Percentiles rank a stretch among this genome's conserved stretches.
These are phyloP conservation scores for Drosophila kepulauana DNA, from an alignment of 1,140 invertebrate species.

Conservation along the genomic window DNA sequence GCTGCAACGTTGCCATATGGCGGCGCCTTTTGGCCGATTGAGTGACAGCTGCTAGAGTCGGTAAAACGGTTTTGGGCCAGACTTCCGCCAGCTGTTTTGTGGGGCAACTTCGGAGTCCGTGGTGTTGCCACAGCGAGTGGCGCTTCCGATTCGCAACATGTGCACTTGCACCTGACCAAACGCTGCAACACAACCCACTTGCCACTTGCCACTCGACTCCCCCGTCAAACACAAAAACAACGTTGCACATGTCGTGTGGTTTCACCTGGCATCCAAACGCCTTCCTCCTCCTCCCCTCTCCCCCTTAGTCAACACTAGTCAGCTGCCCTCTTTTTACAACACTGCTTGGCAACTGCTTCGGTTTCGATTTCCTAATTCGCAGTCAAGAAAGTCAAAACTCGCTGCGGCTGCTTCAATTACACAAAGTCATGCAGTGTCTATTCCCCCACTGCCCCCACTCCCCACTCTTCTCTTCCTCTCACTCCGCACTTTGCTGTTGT, in stretches of 20 bases:
- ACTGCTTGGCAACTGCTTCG: conserved; percentile 40
- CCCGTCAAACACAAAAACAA: neutral
- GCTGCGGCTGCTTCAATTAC: conserved; percentile 75
- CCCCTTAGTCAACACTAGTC: too few species aligned
- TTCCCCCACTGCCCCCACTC: neutral
- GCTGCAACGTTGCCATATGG: neutral
- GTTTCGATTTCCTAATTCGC: conserved; percentile 82
- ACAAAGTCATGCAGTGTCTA: conserved; percentile 69
- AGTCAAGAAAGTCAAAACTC: conserved; percentile 52
- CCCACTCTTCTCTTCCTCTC: neutral
- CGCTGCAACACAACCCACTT: conserved; percentile 3
- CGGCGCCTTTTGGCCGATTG: conserved; percentile 30
- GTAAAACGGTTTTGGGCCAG: conserved; percentile 4
- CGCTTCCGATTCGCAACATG: conserved; percentile 58
- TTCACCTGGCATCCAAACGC: conserved; percentile 17
- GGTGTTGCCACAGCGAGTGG: conserved; percentile 4
- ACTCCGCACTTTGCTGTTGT: neutral
- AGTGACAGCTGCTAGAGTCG: conserved; percentile 23
- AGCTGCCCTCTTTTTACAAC: neutral
- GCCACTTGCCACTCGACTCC: neutral
- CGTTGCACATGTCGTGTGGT: conserved; percentile 25
- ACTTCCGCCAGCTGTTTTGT: conserved; percentile 67
- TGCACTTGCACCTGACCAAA: conserved; percentile 50
- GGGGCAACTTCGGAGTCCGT: neutral
- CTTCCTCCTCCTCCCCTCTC: neutral